Conservation (phyloP, 1,140 invertebrate genomes). For the Pollicipes pollicipes region DNA sequence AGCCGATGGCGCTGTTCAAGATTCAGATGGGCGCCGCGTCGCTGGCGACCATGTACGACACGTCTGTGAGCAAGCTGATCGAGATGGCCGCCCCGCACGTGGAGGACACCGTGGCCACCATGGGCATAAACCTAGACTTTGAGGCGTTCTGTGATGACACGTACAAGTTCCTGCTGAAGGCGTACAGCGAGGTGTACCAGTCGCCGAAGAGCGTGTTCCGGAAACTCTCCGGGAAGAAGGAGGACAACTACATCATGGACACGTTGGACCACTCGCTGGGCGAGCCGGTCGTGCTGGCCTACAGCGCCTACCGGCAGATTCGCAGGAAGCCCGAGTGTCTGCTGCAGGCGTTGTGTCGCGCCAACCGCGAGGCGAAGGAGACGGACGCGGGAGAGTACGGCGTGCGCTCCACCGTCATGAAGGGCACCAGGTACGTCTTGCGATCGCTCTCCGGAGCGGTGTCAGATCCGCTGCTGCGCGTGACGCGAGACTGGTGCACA, state of each 20-base stretch:
- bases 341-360: background rate
- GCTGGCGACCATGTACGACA: background rate
- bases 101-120: background rate
- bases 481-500: background rate
- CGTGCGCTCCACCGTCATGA: background rate
- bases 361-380: background rate
- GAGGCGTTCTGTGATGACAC: background rate
- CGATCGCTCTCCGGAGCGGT: background rate
- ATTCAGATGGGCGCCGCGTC: conserved; percentile 4
- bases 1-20: background rate
- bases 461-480: background rate
- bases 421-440: background rate
- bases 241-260: background rate
- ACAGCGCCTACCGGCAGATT: background rate
- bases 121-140: background rate
- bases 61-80: background rate
- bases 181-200: conserved; percentile 1
- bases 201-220: background rate
- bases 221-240: background rate
- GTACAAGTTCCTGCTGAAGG: background rate
- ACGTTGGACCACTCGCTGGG: background rate
- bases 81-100: background rate
- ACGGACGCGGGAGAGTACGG: background rate
- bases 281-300: background rate
- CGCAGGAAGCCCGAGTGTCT: background rate